Evolutionary conservation across 2,888 invertebrate genomes (phyloP).

Genomic region (Trissolcus brochymenae): DNA sequence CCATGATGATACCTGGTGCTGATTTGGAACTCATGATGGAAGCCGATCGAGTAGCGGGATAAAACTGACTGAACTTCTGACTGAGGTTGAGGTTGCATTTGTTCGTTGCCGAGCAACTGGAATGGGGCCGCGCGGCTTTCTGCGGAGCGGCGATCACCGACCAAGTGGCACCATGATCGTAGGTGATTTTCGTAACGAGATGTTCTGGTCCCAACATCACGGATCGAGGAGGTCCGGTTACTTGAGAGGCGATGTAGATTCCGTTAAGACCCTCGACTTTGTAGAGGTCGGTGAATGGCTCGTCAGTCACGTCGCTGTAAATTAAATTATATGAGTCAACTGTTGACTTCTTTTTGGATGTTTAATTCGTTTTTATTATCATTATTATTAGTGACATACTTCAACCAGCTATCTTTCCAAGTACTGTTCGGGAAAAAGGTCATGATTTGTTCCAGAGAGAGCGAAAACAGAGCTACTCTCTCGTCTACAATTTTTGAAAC

Average conservation of each 20-base stretch:
- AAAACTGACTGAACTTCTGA: slow-evolving; percentile 89
- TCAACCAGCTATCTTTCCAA: slow-evolving; percentile 89
- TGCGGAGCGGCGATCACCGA: slow-evolving; percentile 84
- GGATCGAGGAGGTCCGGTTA: slow-evolving; percentile 78
- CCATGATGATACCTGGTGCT: slow-evolving; percentile 92
- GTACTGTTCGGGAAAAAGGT: slow-evolving; percentile 90
- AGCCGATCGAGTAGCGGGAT: slow-evolving; percentile 87
- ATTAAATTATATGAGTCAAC: neutral
- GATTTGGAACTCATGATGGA: slow-evolving; percentile 91
- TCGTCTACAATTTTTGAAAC: slow-evolving; percentile 85
- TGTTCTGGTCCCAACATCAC: slow-evolving; percentile 84
- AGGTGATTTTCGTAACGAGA: slow-evolving; percentile 87
- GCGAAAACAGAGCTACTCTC: slow-evolving; percentile 82
- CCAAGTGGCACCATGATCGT: slow-evolving; percentile 93
- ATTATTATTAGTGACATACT: slow-evolving; percentile 78
- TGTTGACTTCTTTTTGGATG: neutral
- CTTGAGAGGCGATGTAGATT: slow-evolving; percentile 91
- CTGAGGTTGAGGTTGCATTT: slow-evolving; percentile 91
- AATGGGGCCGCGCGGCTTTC: slow-evolving; percentile 83
- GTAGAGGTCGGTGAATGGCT: slow-evolving; percentile 91
- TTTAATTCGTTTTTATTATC: neutral
- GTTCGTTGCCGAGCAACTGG: slow-evolving; percentile 80
- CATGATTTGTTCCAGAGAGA: slow-evolving; percentile 88
- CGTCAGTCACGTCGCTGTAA: slow-evolving; percentile 85
- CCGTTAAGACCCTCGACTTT: slow-evolving; percentile 91